phyloP scores from a whole-genome alignment of 2,888 invertebrate species.

The Himalopsyche kuldschensis region DNA sequence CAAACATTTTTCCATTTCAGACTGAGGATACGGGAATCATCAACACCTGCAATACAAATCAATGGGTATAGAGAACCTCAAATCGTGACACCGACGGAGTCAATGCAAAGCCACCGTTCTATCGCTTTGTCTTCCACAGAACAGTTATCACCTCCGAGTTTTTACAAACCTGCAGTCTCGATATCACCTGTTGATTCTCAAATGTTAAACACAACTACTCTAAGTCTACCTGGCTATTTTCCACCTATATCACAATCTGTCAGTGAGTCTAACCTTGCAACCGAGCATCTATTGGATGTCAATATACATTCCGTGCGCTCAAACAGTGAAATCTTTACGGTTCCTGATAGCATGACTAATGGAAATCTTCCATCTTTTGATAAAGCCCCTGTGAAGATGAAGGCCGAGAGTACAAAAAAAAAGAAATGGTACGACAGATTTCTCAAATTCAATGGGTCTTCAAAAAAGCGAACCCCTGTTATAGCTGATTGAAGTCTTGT shows the following conservation, averaged over 20 bases:
- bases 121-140: background rate
- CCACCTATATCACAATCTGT: background rate
- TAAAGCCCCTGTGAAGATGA: background rate
- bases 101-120: background rate
- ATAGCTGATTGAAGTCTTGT: constrained; percentile 10
- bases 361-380: background rate
- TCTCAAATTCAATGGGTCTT: constrained; percentile 20
- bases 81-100: background rate
- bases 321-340: background rate
- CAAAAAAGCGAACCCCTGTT: constrained; percentile 22
- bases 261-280: background rate
- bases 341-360: background rate
- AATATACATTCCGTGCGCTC: background rate
- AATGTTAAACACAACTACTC: background rate
- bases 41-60: background rate
- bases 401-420: constrained; percentile 12
- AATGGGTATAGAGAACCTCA: background rate
- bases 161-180: background rate
- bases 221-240: background rate
- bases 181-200: background rate
- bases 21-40: background rate
- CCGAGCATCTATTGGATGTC: background rate
- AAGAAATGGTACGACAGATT: constrained; percentile 26
- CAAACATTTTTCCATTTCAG: background rate
- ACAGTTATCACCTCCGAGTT: background rate